Base-by-base conservation (phyloP, 2,888 invertebrate species). In the Cephus pygmeus region DNA sequence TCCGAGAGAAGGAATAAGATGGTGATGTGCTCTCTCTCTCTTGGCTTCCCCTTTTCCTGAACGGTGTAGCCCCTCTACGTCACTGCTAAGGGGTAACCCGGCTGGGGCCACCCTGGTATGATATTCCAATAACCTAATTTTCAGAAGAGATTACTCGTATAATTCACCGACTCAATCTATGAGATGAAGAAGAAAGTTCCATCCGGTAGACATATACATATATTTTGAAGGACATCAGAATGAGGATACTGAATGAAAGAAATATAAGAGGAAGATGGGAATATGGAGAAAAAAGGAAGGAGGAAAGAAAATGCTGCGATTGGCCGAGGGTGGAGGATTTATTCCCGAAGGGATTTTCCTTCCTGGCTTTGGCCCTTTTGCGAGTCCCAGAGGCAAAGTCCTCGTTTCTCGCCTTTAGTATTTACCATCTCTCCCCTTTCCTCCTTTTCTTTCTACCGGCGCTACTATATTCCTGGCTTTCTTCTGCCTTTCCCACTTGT, bases 201-300 rank as follows among this genome's bases (percentile, higher is more conserved):
- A 56, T 56, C 23, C 9, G 56, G 56, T 23, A 56, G 56, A 56
- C 9, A 56, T 56, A 23, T 56, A 56, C 56, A 56, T 56, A 56
- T 23, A 23, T 56, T 56, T 15, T 23, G 23, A 56, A 56, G 56
- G 56, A 56, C 56, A 56, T 56, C 33, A 69, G 36, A 69, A 56
- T 35, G 69, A 34, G 12, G 69, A 69, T 11, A 23, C 68, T n/a
- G 23, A 36, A 75, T 30, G 73, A 6, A 31, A 75, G 31, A 69
- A 11, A 15, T 40, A 40, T 76, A 75, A 77, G 74, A 77, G 34
- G 69, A 76, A 73, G 36, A 69, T 69, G n/a, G 90, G 91, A 90
- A 90, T 90, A 91, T 91, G 90, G 87, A 87, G 87, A 87, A 88
- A 86, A 34, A 73, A 31, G 31, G n/a, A n/a, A 30, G 40, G 56